A percentile compares a stretch with the other conserved stretches of the same genome.
Conservation (phyloP, 2,113 vertebrate genomes). For the Stegostoma tigrinum region DNA sequence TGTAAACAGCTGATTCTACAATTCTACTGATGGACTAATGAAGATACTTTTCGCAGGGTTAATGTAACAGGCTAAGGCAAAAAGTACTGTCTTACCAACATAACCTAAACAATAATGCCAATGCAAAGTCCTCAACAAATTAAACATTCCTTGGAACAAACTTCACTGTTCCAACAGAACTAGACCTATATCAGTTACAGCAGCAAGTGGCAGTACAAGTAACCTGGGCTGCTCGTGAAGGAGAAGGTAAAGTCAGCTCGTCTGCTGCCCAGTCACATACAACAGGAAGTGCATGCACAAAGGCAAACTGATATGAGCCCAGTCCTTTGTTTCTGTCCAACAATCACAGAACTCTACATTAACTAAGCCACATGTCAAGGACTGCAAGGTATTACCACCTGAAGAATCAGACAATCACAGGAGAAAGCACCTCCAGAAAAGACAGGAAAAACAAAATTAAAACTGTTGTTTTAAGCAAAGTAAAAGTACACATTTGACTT, state of each 20-base stretch:
- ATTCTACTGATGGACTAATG: neutral
- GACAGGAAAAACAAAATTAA: neutral
- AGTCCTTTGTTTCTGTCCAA: neutral
- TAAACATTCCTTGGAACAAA: neutral
- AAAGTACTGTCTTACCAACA: neutral
- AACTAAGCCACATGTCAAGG: neutral
- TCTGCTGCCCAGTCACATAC: neutral
- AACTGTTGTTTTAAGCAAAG: neutral
- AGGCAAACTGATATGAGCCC: neutral
- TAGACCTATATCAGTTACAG: neutral
- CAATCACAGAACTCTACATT: neutral
- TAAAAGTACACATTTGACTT: neutral
- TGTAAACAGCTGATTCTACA: neutral
- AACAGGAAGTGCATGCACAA: neutral
- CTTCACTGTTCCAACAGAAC: neutral
- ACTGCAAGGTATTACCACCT: neutral
- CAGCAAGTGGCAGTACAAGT: neutral
- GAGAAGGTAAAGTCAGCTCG: neutral
- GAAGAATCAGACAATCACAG: neutral
- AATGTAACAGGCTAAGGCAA: neutral
- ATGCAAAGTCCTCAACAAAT: neutral
- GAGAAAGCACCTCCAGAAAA: neutral
- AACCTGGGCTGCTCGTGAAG: neutral
- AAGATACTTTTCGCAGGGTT: neutral
- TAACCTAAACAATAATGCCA: neutral